These are phyloP conservation scores for Ctenopoma kingsleyae DNA, from an alignment of 2,797 vertebrate genomes.

Conservation along the genomic window DNA sequence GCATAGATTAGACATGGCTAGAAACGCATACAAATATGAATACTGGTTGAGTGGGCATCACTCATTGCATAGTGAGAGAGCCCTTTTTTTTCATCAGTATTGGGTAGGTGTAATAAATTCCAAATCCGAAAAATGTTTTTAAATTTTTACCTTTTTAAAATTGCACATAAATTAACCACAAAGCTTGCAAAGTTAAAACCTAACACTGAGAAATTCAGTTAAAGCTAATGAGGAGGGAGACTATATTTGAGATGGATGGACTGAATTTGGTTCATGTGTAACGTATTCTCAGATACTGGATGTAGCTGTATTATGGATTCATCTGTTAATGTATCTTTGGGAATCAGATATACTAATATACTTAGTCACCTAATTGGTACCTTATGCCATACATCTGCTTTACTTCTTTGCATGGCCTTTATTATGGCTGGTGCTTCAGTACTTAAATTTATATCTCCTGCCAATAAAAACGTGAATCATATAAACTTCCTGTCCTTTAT, in stretches of 20 bases:
- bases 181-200: slow-evolving; percentile 20
- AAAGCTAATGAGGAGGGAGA: slow-evolving; percentile 10
- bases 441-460: slow-evolving; percentile 28
- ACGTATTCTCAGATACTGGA: background rate
- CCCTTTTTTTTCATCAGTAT: slow-evolving; percentile 29
- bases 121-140: slow-evolving; percentile 7
- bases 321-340: slow-evolving; percentile 16
- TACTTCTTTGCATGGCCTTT: slow-evolving; percentile 20
- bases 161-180: slow-evolving; percentile 35
- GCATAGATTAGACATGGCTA: background rate
- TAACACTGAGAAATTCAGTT: background rate
- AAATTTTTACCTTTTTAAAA: slow-evolving; percentile 40
- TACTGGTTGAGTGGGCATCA: background rate
- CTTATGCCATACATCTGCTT: slow-evolving; percentile 14
- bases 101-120: slow-evolving; percentile 6
- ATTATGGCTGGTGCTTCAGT: slow-evolving; percentile 17
- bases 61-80: background rate
- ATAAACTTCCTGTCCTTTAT: no score
- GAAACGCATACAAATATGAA: slow-evolving; percentile 24
- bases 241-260: slow-evolving; percentile 16
- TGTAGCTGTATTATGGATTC: slow-evolving; percentile 3
- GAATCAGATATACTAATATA: slow-evolving; percentile 12
- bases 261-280: slow-evolving; percentile 26
- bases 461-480: slow-evolving; percentile 30
- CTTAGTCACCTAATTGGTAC: slow-evolving; percentile 19